Percentiles rank a stretch among this genome's conserved stretches.
phyloP scores from a whole-genome alignment of 1,140 invertebrate genomes.

The Mercenaria mercenaria region DNA sequence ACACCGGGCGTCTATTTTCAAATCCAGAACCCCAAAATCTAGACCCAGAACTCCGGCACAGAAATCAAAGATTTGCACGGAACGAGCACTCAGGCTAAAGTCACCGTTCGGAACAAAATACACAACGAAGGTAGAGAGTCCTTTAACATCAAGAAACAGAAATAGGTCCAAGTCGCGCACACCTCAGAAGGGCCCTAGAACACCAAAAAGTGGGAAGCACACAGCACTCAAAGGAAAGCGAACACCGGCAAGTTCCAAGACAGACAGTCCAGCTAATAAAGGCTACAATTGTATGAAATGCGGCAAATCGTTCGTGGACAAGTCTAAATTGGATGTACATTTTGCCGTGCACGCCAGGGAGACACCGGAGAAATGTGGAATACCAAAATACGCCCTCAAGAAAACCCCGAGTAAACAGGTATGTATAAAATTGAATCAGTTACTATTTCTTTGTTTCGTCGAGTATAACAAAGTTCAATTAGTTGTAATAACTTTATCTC shows the following conservation, averaged over 20 bases:
- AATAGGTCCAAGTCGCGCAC: not conserved
- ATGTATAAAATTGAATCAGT: too few species aligned
- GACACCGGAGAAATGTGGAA: conserved; percentile 48
- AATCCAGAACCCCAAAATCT: not conserved
- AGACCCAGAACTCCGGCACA: not conserved
- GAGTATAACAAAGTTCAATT: too few species aligned
- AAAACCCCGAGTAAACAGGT: not conserved
- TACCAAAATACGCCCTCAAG: not conserved
- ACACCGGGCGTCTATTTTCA: not conserved
- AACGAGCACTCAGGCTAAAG: not conserved
- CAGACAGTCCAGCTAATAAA: not conserved
- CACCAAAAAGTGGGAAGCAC: not conserved
- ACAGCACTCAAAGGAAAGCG: not conserved
- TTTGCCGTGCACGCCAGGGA: conserved; percentile 18
- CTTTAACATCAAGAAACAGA: not conserved
- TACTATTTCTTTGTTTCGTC: too few species aligned
- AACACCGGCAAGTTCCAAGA: not conserved
- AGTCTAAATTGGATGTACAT: conserved; percentile 39
- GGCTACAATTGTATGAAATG: conserved; percentile 43
- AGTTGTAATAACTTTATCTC: too few species aligned
- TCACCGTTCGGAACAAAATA: conserved; percentile 26
- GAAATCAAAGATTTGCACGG: not conserved
- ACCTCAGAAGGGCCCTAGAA: not conserved
- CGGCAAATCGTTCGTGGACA: conserved; percentile 50
- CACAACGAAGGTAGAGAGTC: not conserved